phyloP scores from a whole-genome alignment of 2,113 vertebrate species.

The Capreolus pygargus region DNA sequence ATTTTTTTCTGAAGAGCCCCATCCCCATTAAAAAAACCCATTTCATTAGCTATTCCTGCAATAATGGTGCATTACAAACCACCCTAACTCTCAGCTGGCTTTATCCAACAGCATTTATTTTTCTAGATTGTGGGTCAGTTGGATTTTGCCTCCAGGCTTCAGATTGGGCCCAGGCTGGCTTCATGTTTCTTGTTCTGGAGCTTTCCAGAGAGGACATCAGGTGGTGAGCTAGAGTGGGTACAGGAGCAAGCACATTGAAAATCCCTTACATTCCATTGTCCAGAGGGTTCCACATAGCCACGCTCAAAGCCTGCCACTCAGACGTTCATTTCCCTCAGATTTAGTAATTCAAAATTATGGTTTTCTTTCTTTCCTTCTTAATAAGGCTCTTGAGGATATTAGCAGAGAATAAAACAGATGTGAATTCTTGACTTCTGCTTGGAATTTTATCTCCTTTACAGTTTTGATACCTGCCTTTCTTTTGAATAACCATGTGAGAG shows the following conservation, averaged over 20 bases:
- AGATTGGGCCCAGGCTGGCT: not conserved
- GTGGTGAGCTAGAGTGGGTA: not conserved
- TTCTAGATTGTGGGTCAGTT: not conserved
- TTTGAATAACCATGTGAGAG: not conserved
- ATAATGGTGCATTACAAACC: not conserved
- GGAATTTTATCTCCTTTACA: not conserved
- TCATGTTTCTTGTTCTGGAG: not conserved
- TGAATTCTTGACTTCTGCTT: not conserved
- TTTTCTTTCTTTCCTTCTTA: not conserved
- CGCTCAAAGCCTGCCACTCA: not conserved
- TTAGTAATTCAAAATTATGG: not conserved
- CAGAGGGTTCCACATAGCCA: not conserved
- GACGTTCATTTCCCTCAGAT: not conserved
- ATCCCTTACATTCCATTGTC: not conserved
- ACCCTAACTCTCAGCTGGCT: not conserved
- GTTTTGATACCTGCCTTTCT: constrained; percentile 4
- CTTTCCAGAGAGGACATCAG: not conserved
- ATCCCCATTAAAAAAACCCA: not conserved
- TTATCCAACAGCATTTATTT: not conserved
- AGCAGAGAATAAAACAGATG: not conserved
- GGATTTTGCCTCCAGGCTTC: not conserved
- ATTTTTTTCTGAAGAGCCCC: not conserved
- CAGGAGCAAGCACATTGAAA: not conserved
- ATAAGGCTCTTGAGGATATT: not conserved
- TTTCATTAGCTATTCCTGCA: not conserved